These are phyloP conservation scores for Cyphomyrus discorhynchus DNA, from an alignment of 2,113 vertebrate genomes.

Conservation along the genomic window DNA sequence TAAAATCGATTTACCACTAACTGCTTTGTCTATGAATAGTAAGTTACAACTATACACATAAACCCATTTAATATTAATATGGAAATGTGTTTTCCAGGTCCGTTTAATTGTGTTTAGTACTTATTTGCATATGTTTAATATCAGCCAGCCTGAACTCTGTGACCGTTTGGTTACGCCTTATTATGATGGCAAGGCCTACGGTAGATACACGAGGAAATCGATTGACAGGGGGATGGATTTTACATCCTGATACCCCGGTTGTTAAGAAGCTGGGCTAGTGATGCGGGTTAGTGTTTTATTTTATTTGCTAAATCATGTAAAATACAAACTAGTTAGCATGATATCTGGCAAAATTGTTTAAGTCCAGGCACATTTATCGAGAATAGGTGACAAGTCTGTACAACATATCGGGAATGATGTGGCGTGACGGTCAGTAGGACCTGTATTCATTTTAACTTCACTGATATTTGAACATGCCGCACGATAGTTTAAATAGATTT, in stretches of 20 bases:
- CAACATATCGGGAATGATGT: background rate
- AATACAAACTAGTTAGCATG: background rate
- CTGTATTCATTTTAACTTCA: background rate
- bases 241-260: background rate
- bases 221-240: background rate
- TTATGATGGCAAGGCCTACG: background rate
- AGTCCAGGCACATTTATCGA: background rate
- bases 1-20: background rate
- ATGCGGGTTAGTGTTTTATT: background rate
- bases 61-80: background rate
- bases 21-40: background rate
- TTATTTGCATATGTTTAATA: background rate
- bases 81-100: background rate
- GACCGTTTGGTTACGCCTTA: background rate
- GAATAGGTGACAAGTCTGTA: background rate
- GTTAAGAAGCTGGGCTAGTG: background rate
- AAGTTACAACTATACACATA: no score
- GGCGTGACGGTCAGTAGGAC: background rate
- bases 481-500: background rate
- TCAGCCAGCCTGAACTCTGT: background rate
- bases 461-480: background rate
- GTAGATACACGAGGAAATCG: background rate
- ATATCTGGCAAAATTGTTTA: background rate
- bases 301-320: background rate
- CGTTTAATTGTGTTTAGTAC: background rate